Base-by-base conservation (phyloP, 1,140 invertebrate species). In the Drosophila repletoides region DNA sequence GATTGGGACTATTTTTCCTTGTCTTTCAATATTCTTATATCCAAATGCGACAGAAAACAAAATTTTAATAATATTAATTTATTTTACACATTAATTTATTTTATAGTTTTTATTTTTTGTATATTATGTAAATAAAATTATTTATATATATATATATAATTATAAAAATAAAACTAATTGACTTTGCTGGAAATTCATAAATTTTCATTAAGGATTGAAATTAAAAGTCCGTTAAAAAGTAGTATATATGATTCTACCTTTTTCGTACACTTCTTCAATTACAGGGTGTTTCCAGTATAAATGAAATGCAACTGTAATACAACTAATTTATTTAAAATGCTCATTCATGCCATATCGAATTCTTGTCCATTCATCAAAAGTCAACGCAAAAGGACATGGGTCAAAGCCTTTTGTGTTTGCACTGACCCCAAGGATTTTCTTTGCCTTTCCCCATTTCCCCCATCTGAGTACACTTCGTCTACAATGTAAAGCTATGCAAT, bases 291-390 rank as follows among this genome's bases (percentile, higher is more conserved):
- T n/a, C n/a, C n/a, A n/a, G n/a, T n/a, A 7, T 17, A 66, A 53
- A 63, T 58, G 33, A 61, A 83, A 77, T 79, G 74, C 70, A 67
- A 71, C 63, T 75, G 58, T 74, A 86, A 86, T 76, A 63, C 80
- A 86, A 86, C 80, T 86, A 86, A 86, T 86, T 86, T 86, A 86
- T 86, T 86, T 86, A 86, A 86, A 86, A 86, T 86, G 81, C 76
- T 72, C 80, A 80, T 84, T 84, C 75, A 84, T 86, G 80, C 73
- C 80, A 86, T 75, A 59, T 67, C 76, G 76, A 76, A 80, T 80
- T 75, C 72, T 66, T 69, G 72, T 63, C 81, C 72, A 87, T 86
- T 86, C 81, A 86, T 86, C 80, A 86, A 86, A 86, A 76, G 81
- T 79, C 81, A 87, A 86, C 41, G 24, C 15, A 14, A 33, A 52